phyloP scores from a whole-genome alignment of 1,140 invertebrate species.

The Drosophila guanche region DNA sequence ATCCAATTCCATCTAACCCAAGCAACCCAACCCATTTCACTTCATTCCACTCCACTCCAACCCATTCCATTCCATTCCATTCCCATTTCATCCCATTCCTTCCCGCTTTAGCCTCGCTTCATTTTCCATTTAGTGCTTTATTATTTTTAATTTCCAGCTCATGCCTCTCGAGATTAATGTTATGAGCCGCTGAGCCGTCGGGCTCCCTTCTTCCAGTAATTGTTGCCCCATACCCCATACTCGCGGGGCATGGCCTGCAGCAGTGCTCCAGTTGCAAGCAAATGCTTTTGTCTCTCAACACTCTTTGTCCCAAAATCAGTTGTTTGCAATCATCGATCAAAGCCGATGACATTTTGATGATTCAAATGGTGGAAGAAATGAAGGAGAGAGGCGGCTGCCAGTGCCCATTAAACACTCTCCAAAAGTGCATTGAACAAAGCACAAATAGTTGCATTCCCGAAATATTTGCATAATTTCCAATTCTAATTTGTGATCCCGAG shows the following conservation, averaged over 20 bases:
- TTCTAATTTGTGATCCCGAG: too few relatives aligned
- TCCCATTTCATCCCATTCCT: constrained; percentile 1
- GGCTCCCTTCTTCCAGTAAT: constrained; percentile 7
- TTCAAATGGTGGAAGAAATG: constrained; percentile 19
- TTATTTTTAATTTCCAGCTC: constrained; percentile 76
- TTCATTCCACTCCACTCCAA: constrained; percentile 6
- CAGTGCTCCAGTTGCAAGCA: constrained; percentile 25
- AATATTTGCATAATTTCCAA: too few relatives aligned
- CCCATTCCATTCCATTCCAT: not conserved
- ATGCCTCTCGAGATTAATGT: constrained; percentile 71
- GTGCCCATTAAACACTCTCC: too few relatives aligned
- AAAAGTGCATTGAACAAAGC: too few relatives aligned
- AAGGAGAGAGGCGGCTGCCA: too few relatives aligned
- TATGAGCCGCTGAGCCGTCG: constrained; percentile 62
- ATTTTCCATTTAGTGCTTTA: constrained; percentile 80
- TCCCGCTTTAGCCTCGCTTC: constrained; percentile 41
- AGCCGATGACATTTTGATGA: constrained; percentile 31
- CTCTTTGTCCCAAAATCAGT: not conserved
- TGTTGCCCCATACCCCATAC: not conserved
- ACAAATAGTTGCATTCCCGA: too few relatives aligned
- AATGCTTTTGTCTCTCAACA: constrained; percentile 7
- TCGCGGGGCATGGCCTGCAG: not conserved
- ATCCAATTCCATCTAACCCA: constrained; percentile 22
- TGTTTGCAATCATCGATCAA: not conserved
- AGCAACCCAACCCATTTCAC: constrained; percentile 7